These are phyloP conservation scores for Pluvianellus socialis DNA, from an alignment of 2,113 vertebrate genomes.

Conservation along the genomic window DNA sequence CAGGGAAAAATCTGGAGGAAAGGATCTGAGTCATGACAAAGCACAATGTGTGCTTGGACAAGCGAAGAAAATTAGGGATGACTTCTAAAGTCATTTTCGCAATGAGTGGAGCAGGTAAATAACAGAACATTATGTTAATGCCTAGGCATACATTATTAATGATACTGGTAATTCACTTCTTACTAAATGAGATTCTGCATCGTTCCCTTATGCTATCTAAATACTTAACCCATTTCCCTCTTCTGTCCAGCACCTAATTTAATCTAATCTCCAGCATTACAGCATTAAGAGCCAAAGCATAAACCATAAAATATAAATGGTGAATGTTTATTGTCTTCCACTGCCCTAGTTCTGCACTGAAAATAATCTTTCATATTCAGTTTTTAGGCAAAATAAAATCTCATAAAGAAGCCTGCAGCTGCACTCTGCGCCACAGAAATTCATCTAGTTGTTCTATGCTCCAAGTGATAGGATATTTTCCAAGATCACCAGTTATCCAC, in stretches of 20 bases:
- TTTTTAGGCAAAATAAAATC: slow-evolving; percentile 21
- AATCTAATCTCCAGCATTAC: slow-evolving; percentile 20
- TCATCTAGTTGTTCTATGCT: not conserved
- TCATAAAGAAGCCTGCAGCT: not conserved
- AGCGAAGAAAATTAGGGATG: not conserved
- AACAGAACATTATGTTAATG: slow-evolving; percentile 50
- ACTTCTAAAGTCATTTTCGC: slow-evolving; percentile 28
- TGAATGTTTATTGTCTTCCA: not conserved
- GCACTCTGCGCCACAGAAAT: not conserved
- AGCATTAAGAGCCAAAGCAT: not conserved
- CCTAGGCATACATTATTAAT: slow-evolving; percentile 38
- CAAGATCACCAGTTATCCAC: not conserved
- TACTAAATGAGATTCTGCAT: slow-evolving; percentile 7
- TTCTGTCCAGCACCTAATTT: not conserved
- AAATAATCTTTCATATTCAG: not conserved
- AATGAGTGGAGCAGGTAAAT: slow-evolving; percentile 42
- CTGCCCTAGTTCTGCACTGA: not conserved
- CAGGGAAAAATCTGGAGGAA: not conserved
- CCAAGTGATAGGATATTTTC: not conserved
- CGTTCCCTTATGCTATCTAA: not conserved
- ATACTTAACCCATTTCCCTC: not conserved
- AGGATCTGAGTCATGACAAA: not conserved
- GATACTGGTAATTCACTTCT: slow-evolving; percentile 3
- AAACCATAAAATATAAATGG: slow-evolving; percentile 2
- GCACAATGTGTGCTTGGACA: not conserved